Percentiles rank a stretch among this genome's conserved stretches.
Evolutionary conservation across 37 sponge, comb jelly and placozoan species (phyloP).

Genomic region (Diacarnus erythraeanus): DNA sequence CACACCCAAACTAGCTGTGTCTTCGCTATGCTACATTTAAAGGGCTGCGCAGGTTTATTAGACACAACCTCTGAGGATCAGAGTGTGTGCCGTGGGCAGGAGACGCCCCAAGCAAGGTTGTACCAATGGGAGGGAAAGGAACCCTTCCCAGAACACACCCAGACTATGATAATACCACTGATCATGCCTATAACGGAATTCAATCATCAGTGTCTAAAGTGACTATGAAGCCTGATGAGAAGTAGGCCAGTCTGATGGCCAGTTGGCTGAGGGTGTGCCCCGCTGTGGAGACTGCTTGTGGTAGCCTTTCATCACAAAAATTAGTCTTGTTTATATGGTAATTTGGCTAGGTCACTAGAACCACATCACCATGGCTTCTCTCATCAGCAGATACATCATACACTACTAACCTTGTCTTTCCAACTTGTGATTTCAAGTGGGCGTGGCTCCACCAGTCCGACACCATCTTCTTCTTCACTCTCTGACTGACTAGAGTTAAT

Average conservation of each 20-base stretch:
- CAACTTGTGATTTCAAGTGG: conserved; percentile 13
- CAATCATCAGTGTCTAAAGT: neutral
- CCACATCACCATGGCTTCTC: neutral
- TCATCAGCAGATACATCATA: neutral
- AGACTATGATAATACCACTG: neutral
- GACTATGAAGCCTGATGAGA: no score
- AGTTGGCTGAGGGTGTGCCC: conserved; percentile 1
- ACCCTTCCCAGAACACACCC: conserved; percentile 4
- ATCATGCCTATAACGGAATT: neutral
- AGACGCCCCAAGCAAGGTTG: neutral
- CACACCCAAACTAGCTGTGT: conserved; percentile 1
- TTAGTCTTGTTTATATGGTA: neutral
- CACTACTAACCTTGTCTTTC: conserved; percentile 4
- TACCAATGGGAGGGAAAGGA: neutral
- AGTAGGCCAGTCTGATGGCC: neutral
- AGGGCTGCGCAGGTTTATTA: neutral
- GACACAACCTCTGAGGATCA: neutral
- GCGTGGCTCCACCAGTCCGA: conserved; percentile 9
- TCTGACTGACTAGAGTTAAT: neutral
- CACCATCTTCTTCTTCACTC: conserved; percentile 10
- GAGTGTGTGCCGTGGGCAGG: neutral
- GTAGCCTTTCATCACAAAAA: neutral
- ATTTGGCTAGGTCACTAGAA: neutral
- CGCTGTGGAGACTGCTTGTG: conserved; percentile 1
- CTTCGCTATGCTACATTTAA: neutral